Evolutionary conservation across 2,113 vertebrate genomes (phyloP).

Genomic region (Peromyscus leucopus): DNA sequence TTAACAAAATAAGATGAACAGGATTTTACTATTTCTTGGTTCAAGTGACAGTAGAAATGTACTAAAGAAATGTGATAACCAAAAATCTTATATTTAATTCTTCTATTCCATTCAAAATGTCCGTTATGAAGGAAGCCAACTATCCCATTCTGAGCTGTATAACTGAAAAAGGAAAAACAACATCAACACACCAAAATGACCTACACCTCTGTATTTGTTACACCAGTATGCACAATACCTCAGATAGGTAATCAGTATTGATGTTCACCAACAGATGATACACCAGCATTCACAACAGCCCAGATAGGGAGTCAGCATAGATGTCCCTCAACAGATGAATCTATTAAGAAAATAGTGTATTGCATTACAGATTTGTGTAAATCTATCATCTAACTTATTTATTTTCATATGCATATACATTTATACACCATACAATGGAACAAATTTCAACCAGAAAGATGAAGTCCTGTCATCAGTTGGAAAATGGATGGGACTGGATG

Average conservation of each 20-base stretch:
- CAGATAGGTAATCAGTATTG: neutral
- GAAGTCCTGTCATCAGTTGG: neutral
- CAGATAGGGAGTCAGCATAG: no score
- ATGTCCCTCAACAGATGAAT: neutral
- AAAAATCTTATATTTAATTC: neutral
- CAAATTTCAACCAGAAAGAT: neutral
- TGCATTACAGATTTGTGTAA: neutral
- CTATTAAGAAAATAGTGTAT: neutral
- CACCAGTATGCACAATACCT: neutral
- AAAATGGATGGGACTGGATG: neutral
- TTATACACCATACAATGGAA: neutral
- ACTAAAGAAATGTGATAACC: neutral
- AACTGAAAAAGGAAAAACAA: neutral
- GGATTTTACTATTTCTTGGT: neutral
- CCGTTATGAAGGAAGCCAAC: no score
- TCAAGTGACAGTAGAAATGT: neutral
- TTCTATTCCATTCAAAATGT: neutral
- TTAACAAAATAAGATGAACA: neutral
- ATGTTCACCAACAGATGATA: no score
- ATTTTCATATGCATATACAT: neutral
- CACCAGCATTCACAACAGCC: neutral
- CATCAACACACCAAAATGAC: neutral
- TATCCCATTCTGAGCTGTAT: neutral
- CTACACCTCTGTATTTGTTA: neutral
- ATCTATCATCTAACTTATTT: neutral